Percentiles rank a stretch among this genome's conserved stretches.
Evolutionary conservation across 2,888 invertebrate species (phyloP).

Genomic region (Apamea sordens): DNA sequence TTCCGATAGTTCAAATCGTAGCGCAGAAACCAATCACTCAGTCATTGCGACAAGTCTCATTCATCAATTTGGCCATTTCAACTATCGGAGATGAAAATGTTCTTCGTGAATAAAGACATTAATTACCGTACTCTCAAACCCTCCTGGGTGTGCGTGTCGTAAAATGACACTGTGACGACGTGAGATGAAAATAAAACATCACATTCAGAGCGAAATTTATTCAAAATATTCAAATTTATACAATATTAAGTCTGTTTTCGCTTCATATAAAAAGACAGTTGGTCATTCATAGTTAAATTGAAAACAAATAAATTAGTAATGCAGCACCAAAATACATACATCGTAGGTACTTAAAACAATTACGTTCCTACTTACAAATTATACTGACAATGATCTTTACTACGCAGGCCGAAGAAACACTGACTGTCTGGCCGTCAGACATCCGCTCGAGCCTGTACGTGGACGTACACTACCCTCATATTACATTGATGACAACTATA

Average conservation of each 20-base stretch:
- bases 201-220: conserved; percentile 85
- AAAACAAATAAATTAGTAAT: conserved; percentile 89
- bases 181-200: conserved; percentile 75
- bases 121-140: too few relatives aligned
- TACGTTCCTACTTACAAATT: conserved; percentile 76
- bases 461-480: conserved; percentile 1
- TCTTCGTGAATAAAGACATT: neutral
- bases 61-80: neutral
- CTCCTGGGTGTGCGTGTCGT: too few relatives aligned
- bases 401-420: conserved; percentile 40
- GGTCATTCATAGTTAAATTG: conserved; percentile 83
- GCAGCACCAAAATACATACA: conserved; percentile 89
- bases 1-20: neutral
- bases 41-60: neutral
- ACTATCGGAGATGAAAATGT: neutral
- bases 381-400: conserved; percentile 67
- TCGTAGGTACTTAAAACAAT: conserved; percentile 81
- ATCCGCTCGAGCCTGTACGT: conserved; percentile 23
- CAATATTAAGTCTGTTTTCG: conserved; percentile 85
- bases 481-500: conserved; percentile 4
- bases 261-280: conserved; percentile 83
- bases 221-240: conserved; percentile 87
- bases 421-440: conserved; percentile 38
- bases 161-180: neutral
- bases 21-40: neutral